Base-by-base conservation (phyloP, 2,113 vertebrate species). In the Raja brachyura region DNA sequence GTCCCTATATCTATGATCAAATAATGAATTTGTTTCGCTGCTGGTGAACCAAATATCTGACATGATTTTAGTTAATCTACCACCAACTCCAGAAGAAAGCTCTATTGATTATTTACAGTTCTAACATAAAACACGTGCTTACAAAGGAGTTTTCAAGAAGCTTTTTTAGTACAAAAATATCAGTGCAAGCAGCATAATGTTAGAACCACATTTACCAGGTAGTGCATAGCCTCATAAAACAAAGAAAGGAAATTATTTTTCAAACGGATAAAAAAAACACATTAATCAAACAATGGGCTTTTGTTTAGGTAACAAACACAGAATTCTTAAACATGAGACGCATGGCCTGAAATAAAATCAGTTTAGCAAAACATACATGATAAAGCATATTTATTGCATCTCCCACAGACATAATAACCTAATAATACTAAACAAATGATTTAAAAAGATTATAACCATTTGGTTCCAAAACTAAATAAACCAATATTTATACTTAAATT, bases 381-480 rank as follows among this genome's bases (percentile, higher is more conserved):
- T 92, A 92, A 73, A 73, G 90, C 90, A 73, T 92, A 92, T 73
- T 92, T 92, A 92, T 92, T 92, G 90, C 90, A 92, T 92, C 90
- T 92, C 68, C 90, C 90, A 90, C 88, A 92, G 66, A 90, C 39
- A 73, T 10, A 92, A 92, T 92, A 92, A 20, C 31, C 88, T 92
- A 92, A 54, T 92, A 92, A 39, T 92, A 92, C 85, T 66, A 92
- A 85, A 66, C n/a, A 22, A 73, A 28, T 74, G 68, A 92, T 73
- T 92, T 70, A 0, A 92, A 74, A 92, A 92, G 39, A 33, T 73
- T 92, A 73, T 92, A 73, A 92, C 90, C 22, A 92, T 73, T 54
- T 48, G 68, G 66, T 92, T 92, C 66, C 70, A 48, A 92, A 92
- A 92, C 90, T 73, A 92, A 74, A 48, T 11, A 70, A 70, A 74